These are phyloP conservation scores for Mimachlamys varia DNA, from an alignment of 2,888 invertebrate genomes.

Conservation along the genomic window DNA sequence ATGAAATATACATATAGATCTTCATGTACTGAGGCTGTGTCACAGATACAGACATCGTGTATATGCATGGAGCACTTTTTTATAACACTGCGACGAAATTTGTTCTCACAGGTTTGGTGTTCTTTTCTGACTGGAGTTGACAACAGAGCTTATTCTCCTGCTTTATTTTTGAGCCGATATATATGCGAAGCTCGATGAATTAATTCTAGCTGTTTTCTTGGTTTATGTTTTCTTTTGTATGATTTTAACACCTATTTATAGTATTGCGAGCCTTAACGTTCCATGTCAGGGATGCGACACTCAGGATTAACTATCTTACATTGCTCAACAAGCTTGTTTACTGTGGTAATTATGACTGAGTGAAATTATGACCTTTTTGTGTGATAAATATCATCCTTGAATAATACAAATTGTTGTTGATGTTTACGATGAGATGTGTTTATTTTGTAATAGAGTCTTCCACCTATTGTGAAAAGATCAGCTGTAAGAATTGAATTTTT, in stretches of 20 bases:
- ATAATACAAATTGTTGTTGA: background rate
- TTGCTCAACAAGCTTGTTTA: background rate
- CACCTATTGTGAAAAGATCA: constrained; percentile 23
- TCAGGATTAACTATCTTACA: background rate
- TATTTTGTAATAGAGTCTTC: constrained; percentile 23
- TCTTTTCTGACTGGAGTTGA: constrained; percentile 2
- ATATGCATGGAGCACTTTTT: constrained; percentile 10
- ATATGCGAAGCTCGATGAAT: background rate
- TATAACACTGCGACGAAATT: background rate
- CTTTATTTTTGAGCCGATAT: background rate
- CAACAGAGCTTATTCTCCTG: background rate
- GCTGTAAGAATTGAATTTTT: background rate
- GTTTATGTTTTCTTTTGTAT: background rate
- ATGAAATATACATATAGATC: background rate
- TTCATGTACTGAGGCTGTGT: background rate
- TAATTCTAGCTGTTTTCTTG: background rate
- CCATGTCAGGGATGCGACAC: background rate
- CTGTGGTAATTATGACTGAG: background rate
- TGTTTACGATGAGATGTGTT: background rate
- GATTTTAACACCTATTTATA: background rate
- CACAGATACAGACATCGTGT: background rate
- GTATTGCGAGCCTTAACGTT: background rate
- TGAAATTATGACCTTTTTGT: background rate
- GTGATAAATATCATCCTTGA: background rate
- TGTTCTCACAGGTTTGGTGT: background rate